Percentiles rank a stretch among this genome's conserved stretches.
These are phyloP conservation scores for Colaptes auratus DNA, from an alignment of 2,113 vertebrate species.

Conservation along the genomic window DNA sequence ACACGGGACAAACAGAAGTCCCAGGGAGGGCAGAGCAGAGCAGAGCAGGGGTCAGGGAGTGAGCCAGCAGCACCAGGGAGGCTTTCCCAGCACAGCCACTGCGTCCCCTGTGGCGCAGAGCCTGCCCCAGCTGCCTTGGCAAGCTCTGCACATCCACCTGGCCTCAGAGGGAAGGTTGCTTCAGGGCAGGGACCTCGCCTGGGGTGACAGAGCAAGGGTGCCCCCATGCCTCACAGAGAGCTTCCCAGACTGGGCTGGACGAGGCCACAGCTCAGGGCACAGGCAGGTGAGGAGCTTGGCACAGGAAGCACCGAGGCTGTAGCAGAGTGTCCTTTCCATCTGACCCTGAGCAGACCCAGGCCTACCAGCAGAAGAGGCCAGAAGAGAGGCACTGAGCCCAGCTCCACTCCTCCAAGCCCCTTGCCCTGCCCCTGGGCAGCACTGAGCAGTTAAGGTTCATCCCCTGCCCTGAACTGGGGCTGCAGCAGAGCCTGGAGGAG, in stretches of 20 bases:
- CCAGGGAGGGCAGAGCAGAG: background rate
- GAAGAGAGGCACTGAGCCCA: background rate
- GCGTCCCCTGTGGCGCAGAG: fast-evolving
- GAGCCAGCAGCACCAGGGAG: background rate
- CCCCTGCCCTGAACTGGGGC: background rate
- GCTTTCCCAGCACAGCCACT: background rate
- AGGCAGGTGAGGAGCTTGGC: background rate
- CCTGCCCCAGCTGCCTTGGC: background rate
- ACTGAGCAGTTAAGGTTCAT: background rate
- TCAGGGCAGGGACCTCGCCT: background rate
- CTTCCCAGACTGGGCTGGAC: background rate
- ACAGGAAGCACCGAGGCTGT: background rate
- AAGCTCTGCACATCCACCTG: background rate
- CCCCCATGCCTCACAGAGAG: background rate
- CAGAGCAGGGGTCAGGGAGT: background rate
- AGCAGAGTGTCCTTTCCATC: background rate
- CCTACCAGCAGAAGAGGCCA: background rate
- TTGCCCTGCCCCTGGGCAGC: background rate
- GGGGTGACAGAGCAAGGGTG: background rate
- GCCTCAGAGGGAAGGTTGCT: background rate
- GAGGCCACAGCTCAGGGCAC: background rate
- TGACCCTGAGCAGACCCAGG: background rate
- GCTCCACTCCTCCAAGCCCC: background rate
- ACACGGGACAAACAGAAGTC: background rate
- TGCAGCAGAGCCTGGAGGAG: background rate